A percentile compares a stretch with the other conserved stretches of the same genome.
Evolutionary conservation across 1,140 invertebrate genomes (phyloP).

Genomic region (Fopius arisanus): DNA sequence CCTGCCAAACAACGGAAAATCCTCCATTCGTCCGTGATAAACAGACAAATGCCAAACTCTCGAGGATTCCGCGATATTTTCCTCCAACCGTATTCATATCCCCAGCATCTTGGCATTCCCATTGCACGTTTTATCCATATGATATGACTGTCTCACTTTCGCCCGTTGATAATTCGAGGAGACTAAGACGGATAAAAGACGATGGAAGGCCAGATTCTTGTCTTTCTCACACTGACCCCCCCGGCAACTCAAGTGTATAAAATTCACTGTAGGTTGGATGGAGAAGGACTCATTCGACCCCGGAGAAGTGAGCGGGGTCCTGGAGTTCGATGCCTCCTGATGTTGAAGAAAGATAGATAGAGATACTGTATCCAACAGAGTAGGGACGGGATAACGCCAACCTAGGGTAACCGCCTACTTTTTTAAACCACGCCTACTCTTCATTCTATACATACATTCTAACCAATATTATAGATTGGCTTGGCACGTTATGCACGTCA

Average conservation of each 20-base stretch:
- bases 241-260: no score
- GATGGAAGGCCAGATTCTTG: no score
- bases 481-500: neutral
- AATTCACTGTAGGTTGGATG: neutral
- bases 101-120: neutral
- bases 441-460: neutral
- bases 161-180: no score
- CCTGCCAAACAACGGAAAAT: neutral
- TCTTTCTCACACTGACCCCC: no score
- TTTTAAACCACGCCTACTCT: slow-evolving; percentile 29
- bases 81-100: neutral
- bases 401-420: slow-evolving; percentile 22
- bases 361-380: neutral
- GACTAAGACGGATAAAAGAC: no score
- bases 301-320: neutral
- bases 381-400: slow-evolving; percentile 2
- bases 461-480: neutral
- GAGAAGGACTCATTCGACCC: neutral
- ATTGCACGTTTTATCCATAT: neutral
- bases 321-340: slow-evolving; percentile 6
- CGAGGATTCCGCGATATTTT: neutral
- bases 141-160: neutral
- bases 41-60: neutral
- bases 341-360: slow-evolving; percentile 2
- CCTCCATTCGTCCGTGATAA: neutral